phyloP scores from a whole-genome alignment of 2,113 vertebrate genomes.

The Melospiza georgiana region DNA sequence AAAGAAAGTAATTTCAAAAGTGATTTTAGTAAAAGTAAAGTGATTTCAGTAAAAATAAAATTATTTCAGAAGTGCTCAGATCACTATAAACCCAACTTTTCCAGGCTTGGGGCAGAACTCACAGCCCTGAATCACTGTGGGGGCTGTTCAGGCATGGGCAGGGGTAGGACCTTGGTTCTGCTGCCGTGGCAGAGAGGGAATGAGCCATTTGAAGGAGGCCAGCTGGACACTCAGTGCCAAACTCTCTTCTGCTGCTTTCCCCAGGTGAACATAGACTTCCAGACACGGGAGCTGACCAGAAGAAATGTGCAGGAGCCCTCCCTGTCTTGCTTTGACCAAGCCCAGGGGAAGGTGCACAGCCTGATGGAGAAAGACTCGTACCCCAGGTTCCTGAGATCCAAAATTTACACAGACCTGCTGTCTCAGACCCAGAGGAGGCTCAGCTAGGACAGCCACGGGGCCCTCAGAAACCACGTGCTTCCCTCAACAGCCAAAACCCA shows the following conservation, averaged over 20 bases:
- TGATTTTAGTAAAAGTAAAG: not conserved
- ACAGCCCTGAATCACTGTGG: rapidly evolving
- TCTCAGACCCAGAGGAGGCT: slow-evolving; percentile 90
- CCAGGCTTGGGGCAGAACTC: not conserved
- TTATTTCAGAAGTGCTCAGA: not conserved
- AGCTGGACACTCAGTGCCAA: not conserved
- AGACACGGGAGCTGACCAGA: slow-evolving; percentile 90
- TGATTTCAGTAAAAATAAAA: not conserved
- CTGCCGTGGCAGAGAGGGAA: not conserved
- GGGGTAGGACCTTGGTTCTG: not conserved
- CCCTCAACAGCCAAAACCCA: slow-evolving; percentile 56
- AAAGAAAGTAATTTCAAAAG: not conserved
- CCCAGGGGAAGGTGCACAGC: slow-evolving; percentile 91
- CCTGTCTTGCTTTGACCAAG: slow-evolving; percentile 87
- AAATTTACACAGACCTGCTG: slow-evolving; percentile 94
- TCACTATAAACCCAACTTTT: not conserved
- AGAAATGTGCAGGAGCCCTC: slow-evolving; percentile 89
- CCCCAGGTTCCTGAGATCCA: slow-evolving; percentile 93
- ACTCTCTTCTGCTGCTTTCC: slow-evolving; percentile 32
- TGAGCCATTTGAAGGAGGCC: not conserved
- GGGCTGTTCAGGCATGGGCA: rapidly evolving
- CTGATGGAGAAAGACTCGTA: slow-evolving; percentile 99
- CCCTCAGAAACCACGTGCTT: slow-evolving; percentile 37
- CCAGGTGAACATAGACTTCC: slow-evolving; percentile 95
- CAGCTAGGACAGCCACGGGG: slow-evolving; percentile 76